These are phyloP conservation scores for Nothoprocta perdicaria DNA, from an alignment of 2,113 vertebrate species.

Conservation along the genomic window DNA sequence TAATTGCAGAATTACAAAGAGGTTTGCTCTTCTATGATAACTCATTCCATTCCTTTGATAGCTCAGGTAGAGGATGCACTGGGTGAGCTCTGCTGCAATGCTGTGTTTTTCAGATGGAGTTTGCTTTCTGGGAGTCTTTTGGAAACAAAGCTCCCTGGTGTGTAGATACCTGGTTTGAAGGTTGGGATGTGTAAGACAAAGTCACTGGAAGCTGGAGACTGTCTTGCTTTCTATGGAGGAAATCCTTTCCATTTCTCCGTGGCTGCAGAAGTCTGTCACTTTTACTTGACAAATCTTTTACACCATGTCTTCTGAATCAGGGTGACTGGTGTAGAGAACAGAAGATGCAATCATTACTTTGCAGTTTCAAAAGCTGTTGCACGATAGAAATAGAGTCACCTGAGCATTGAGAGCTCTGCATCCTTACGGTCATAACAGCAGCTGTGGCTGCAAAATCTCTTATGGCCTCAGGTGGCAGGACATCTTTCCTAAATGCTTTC, in stretches of 20 bases:
- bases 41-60: not conserved
- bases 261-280: not conserved
- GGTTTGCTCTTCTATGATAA: not conserved
- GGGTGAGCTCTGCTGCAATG: not conserved
- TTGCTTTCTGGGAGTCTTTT: not conserved
- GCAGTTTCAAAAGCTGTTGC: not conserved
- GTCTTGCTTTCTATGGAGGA: not conserved
- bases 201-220: not conserved
- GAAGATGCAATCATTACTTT: not conserved
- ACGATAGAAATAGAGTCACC: not conserved
- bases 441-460: not conserved
- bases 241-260: not conserved
- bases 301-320: rapidly evolving
- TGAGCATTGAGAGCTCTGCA: not conserved
- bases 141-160: not conserved
- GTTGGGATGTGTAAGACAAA: not conserved
- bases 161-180: not conserved
- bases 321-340: rapidly evolving
- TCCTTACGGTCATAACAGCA: not conserved
- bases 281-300: not conserved
- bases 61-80: not conserved
- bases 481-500: not conserved
- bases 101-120: not conserved
- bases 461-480: not conserved
- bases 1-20: not conserved